Base-by-base conservation (phyloP, 2,888 invertebrate genomes). In the Ptychoptera albimana region DNA sequence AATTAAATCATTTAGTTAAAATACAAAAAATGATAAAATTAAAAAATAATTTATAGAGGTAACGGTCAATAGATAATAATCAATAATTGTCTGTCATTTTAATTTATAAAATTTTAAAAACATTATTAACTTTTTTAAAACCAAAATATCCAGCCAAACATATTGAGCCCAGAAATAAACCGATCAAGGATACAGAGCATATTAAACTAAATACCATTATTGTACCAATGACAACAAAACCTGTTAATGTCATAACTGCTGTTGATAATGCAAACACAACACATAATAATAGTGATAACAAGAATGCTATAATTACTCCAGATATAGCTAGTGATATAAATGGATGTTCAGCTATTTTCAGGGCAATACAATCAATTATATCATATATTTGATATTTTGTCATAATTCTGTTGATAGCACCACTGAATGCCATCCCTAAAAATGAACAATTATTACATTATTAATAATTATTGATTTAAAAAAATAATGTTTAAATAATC, bases 151-250 rank as follows among this genome's bases (percentile, higher is more conserved):
- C 58, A 16, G 58, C 54, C 8, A 58, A 38, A 2, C 53, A 52
- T 15, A 59, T 48, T 7, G 53, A 46, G 2, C 52, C 53, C 30
- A 60, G 56, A 30, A 61, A 52, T 2, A 59, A 16, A 8, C 60
- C 48, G 1, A 57, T 51, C 9, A 61, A 43, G 1, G 52, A 45
- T 13, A 60, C 48, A 2, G 58, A 56, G n/a, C 55, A 58, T 8
- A 65, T 46, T 23, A 60, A 60, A 8, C 57, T 37, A 12, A 37
- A 16, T 30, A 32, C 12, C 29, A 7, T 9, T 41, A 13, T 50
- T 62, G 64, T 64, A 55, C 64, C 64, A 7, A 64, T 52, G 2
- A 64, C 54, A n/a, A 64, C 49, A 42, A 64, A 59, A 32, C 64
- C 65, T 0, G 60, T 61, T 32, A 64, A 59, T 0, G 65, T 61